Conservation (phyloP, 2,797 vertebrate genomes). For the Tadarida brasiliensis region DNA sequence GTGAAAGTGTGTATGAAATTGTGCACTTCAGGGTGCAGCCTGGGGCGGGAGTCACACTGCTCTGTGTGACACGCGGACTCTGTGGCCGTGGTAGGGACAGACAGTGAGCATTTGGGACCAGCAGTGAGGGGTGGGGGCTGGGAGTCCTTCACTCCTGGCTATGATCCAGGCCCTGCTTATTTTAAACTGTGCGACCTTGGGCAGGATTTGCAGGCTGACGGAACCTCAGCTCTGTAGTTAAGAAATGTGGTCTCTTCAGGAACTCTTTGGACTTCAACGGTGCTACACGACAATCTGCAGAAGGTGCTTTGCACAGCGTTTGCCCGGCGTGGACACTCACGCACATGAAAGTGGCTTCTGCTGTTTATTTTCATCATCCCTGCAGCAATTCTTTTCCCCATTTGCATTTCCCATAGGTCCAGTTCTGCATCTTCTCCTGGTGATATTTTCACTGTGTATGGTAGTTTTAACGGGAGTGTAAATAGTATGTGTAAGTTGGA, state of each 20-base stretch:
- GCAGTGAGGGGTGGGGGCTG: not conserved
- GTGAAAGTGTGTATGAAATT: not conserved
- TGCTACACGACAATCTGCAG: rapidly evolving
- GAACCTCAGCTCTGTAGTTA: not conserved
- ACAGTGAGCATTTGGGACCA: no score
- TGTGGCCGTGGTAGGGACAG: not conserved
- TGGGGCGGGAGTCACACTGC: not conserved
- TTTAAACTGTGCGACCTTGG: not conserved
- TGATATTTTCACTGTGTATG: not conserved
- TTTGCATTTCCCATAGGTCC: not conserved
- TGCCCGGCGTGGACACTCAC: rapidly evolving
- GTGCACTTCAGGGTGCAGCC: not conserved
- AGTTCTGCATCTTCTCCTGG: not conserved
- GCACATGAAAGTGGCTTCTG: not conserved
- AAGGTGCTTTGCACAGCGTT: rapidly evolving
- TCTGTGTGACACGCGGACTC: not conserved
- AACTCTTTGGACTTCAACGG: not conserved
- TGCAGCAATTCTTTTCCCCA: not conserved
- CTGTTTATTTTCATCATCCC: not conserved
- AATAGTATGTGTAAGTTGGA: conserved; percentile 15
- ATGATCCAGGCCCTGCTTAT: not conserved
- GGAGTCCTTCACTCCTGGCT: not conserved
- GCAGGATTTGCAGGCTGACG: not conserved
- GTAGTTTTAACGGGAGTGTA: not conserved
- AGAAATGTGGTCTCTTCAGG: not conserved